These are phyloP conservation scores for Globodera rostochiensis DNA, from an alignment of 1,140 invertebrate genomes.

Conservation along the genomic window DNA sequence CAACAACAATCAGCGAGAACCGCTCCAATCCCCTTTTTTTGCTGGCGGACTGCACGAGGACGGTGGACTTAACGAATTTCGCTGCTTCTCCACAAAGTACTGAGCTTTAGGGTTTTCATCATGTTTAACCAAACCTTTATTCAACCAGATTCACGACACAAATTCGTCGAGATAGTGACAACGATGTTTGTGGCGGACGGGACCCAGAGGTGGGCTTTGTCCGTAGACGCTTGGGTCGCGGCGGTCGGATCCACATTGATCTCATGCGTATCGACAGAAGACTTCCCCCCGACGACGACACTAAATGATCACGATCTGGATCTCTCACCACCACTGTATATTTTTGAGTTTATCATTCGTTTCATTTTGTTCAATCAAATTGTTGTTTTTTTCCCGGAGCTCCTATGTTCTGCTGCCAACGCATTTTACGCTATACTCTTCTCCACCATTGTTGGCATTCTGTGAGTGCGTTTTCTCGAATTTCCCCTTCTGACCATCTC, in stretches of 20 bases:
- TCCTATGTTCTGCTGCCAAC: conserved; percentile 13
- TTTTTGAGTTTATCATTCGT: conserved; percentile 3
- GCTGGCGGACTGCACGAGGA: not conserved
- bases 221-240: conserved; percentile 31
- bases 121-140: not conserved
- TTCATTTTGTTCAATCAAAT: not conserved
- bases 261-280: conserved; percentile 26
- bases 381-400: not conserved
- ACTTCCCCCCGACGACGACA: not conserved
- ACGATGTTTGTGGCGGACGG: not conserved
- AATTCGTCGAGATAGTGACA: not conserved
- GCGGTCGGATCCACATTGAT: conserved; percentile 36
- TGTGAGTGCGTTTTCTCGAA: not conserved
- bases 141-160: conserved; percentile 4
- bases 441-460: conserved; percentile 20
- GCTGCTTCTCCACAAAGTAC: conserved; percentile 5
- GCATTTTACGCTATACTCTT: conserved; percentile 13
- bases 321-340: conserved; percentile 21
- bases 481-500: not conserved
- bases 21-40: not conserved
- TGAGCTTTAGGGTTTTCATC: not conserved
- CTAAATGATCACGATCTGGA: conserved; percentile 13
- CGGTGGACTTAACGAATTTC: conserved; percentile 12
- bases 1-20: not conserved
- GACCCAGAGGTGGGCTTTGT: conserved; percentile 23